Conservation (phyloP, 1,140 invertebrate species). For the Dendroctonus ponderosae region DNA sequence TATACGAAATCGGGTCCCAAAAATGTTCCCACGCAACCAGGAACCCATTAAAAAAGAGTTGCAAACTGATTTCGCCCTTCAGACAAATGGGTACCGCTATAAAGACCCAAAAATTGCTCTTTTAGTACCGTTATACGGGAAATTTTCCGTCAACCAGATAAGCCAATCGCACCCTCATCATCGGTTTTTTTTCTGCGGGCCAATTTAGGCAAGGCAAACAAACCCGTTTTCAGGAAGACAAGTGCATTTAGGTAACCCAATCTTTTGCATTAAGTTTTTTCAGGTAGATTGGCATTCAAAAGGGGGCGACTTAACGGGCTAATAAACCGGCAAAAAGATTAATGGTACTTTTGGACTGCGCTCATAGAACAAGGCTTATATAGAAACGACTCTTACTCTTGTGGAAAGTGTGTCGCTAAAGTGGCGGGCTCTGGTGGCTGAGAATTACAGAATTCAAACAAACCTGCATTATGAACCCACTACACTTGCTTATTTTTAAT, state of each 20-base stretch:
- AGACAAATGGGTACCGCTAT: slow-evolving; percentile 16
- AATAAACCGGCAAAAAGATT: background rate
- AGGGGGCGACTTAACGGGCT: slow-evolving; percentile 6
- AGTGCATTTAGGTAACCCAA: slow-evolving; percentile 33
- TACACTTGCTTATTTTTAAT: no score
- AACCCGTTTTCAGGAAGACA: slow-evolving; percentile 20
- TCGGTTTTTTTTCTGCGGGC: slow-evolving; percentile 22
- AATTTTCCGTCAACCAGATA: slow-evolving; percentile 28
- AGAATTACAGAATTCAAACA: no score
- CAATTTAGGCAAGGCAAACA: slow-evolving; percentile 33
- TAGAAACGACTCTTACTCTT: no score
- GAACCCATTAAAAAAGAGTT: slow-evolving; percentile 30
- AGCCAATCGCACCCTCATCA: slow-evolving; percentile 39
- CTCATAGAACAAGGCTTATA: no score
- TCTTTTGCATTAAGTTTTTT: slow-evolving; percentile 29
- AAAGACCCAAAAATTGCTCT: slow-evolving; percentile 5
- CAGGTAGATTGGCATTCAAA: slow-evolving; percentile 25
- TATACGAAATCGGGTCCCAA: background rate
- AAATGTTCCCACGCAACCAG: slow-evolving; percentile 30
- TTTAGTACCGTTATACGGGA: slow-evolving; percentile 28
- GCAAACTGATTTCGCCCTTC: slow-evolving; percentile 28
- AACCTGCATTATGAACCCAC: no score
- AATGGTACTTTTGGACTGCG: no score
- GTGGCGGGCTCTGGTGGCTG: no score
- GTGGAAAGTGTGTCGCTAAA: no score